Percentiles rank a stretch among this genome's conserved stretches.
These are phyloP conservation scores for Bombylius discolor DNA, from an alignment of 2,888 invertebrate species.

Conservation along the genomic window DNA sequence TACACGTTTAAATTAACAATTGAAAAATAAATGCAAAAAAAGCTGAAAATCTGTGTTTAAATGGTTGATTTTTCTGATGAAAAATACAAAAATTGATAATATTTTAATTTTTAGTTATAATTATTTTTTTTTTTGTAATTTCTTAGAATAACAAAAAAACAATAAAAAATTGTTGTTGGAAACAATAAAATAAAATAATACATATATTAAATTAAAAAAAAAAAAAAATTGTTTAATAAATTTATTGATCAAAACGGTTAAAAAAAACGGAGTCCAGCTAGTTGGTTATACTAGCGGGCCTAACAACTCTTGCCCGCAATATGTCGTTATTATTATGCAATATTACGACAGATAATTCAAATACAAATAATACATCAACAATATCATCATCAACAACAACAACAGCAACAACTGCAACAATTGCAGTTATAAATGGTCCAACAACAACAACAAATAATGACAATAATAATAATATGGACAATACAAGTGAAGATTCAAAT, in stretches of 20 bases:
- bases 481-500: slow-evolving; percentile 75
- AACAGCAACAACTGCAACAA: slow-evolving; percentile 8
- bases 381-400: slow-evolving; percentile 8
- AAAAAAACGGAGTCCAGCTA: slow-evolving; percentile 9
- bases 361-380: slow-evolving; percentile 11
- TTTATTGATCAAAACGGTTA: slow-evolving; percentile 12
- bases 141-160: no score
- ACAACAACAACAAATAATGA: slow-evolving; percentile 35
- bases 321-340: slow-evolving; percentile 29
- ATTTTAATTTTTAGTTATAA: no score
- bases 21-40: no score
- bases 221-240: no score
- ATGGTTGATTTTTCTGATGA: no score
- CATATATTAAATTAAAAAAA: no score
- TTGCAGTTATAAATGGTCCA: slow-evolving; percentile 9
- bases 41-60: no score
- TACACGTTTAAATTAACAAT: no score
- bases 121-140: no score
- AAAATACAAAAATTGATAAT: no score
- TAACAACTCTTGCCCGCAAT: slow-evolving; percentile 11
- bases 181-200: no score
- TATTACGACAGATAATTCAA: slow-evolving; percentile 7
- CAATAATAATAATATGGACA: slow-evolving; percentile 61
- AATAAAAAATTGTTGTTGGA: no score
- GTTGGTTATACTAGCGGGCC: slow-evolving; percentile 12